phyloP scores from a whole-genome alignment of 2,113 vertebrate genomes.

The Conger conger region DNA sequence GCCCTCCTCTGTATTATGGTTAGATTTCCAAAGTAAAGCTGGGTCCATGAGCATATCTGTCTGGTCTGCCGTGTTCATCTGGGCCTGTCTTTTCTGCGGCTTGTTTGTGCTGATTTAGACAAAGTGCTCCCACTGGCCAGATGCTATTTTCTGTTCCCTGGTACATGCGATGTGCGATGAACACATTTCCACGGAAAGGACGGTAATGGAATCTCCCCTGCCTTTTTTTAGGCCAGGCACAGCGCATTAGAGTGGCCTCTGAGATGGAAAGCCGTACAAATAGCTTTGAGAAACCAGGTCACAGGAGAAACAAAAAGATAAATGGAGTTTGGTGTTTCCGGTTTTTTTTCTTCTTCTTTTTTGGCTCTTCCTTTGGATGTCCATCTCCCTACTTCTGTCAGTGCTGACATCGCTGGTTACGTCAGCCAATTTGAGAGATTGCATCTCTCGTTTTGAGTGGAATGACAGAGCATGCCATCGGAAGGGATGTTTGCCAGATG shows the following conservation, averaged over 20 bases:
- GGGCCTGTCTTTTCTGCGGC: background rate
- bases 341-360: background rate
- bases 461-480: background rate
- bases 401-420: constrained; percentile 2
- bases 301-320: constrained; percentile 6
- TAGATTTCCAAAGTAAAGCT: background rate
- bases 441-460: background rate
- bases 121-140: constrained; percentile 1
- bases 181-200: background rate
- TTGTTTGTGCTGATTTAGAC: background rate
- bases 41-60: background rate
- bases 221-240: background rate
- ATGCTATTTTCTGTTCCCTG: background rate
- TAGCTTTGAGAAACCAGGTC: constrained; percentile 24
- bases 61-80: background rate
- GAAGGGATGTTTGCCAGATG: background rate
- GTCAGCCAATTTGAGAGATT: background rate
- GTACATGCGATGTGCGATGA: background rate
- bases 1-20: background rate
- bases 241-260: background rate
- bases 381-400: background rate
- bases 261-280: constrained; percentile 4
- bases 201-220: constrained; percentile 7
- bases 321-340: background rate
- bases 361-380: background rate